These are phyloP conservation scores for Megalonaias nervosa DNA, from an alignment of 1,140 invertebrate genomes.

Conservation along the genomic window DNA sequence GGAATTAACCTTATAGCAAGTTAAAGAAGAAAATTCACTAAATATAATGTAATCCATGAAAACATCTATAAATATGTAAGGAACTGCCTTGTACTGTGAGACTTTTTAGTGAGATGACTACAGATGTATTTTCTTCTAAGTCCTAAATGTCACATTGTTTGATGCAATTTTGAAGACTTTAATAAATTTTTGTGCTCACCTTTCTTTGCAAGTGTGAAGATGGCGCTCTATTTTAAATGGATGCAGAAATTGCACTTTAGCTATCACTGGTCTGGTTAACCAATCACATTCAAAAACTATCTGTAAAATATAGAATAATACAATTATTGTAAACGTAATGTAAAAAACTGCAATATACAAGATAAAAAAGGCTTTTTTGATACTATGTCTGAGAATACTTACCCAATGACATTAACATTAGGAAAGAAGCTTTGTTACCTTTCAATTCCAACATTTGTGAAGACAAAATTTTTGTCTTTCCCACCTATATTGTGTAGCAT, in stretches of 20 bases:
- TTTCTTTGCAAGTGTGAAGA: conserved; percentile 84
- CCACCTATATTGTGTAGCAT: background rate
- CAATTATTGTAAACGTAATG: background rate
- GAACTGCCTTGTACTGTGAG: no score
- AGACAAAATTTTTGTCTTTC: background rate
- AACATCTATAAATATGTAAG: no score
- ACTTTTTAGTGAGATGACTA: no score
- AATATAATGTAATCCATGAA: background rate
- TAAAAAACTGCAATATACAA: conserved; percentile 1
- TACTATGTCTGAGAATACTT: no score
- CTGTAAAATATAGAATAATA: conserved; percentile 63
- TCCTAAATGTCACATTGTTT: no score
- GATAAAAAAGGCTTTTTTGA: background rate
- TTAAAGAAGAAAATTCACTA: background rate
- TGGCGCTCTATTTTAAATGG: conserved; percentile 85
- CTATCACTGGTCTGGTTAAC: conserved; percentile 77
- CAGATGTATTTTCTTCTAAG: no score
- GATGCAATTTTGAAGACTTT: background rate
- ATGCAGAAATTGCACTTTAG: conserved; percentile 85
- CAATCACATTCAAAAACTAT: conserved; percentile 83
- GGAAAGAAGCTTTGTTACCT: no score
- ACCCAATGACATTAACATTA: no score
- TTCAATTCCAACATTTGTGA: no score
- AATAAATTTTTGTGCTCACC: conserved; percentile 74
- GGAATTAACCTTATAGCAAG: background rate